These are phyloP conservation scores for Pangasius larnaudii DNA, from an alignment of 2,797 vertebrate species.

Conservation along the genomic window DNA sequence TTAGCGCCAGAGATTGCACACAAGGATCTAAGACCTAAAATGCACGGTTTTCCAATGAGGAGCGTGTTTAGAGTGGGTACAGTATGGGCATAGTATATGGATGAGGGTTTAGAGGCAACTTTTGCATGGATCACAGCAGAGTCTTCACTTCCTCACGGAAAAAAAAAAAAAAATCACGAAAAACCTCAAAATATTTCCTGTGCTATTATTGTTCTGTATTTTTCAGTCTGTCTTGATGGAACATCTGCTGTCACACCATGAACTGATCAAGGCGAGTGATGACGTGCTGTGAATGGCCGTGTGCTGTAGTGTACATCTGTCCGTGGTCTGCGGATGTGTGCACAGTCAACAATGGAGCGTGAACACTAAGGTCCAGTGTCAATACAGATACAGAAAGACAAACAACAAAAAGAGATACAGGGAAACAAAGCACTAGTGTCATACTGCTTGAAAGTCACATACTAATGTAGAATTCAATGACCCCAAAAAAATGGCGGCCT, in stretches of 20 bases:
- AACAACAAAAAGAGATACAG: slow-evolving; percentile 22
- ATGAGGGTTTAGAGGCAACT: slow-evolving; percentile 25
- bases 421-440: not conserved
- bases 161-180: slow-evolving; percentile 13
- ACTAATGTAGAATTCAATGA: not conserved
- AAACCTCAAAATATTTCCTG: slow-evolving; percentile 34
- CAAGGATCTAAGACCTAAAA: too few relatives aligned
- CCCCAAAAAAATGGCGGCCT: slow-evolving; percentile 21
- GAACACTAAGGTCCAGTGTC: slow-evolving; percentile 20
- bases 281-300: slow-evolving; percentile 4
- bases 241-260: slow-evolving; percentile 12
- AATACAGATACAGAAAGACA: slow-evolving; percentile 28
- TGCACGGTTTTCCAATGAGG: not conserved
- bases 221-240: not conserved
- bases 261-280: not conserved
- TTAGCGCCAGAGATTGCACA: not conserved
- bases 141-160: slow-evolving; percentile 5
- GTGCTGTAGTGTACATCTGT: slow-evolving; percentile 24
- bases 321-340: slow-evolving; percentile 25
- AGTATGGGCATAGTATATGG: too few relatives aligned
- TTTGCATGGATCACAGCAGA: slow-evolving; percentile 33
- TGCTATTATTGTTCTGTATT: slow-evolving; percentile 37
- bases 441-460: not conserved
- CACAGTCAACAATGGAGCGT: slow-evolving; percentile 36
- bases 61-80: not conserved